These are phyloP conservation scores for Luehdorfia chinensis DNA, from an alignment of 1,140 invertebrate species.

Conservation along the genomic window DNA sequence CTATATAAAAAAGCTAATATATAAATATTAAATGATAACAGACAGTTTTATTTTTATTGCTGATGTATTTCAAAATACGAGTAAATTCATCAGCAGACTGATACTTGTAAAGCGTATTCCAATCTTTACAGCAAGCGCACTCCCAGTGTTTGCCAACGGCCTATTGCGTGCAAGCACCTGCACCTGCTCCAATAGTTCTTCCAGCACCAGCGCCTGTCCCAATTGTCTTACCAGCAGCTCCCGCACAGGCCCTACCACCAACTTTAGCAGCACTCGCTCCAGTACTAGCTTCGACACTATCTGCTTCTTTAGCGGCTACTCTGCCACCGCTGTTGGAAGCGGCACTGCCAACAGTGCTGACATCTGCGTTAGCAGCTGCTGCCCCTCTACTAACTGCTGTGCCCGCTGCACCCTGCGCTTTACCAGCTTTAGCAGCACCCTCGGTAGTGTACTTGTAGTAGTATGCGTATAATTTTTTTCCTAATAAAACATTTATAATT, in stretches of 20 bases:
- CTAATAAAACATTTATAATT: too few species aligned
- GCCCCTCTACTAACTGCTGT: constrained; percentile 28
- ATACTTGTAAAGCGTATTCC: too few species aligned
- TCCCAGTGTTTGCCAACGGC: constrained; percentile 30
- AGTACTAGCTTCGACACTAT: constrained; percentile 32
- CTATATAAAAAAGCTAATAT: too few species aligned
- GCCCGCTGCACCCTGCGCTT: constrained; percentile 7
- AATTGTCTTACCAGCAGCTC: constrained; percentile 12
- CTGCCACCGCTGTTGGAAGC: constrained; percentile 37
- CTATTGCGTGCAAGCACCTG: constrained; percentile 2
- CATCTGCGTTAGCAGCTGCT: constrained; percentile 33
- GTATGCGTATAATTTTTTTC: too few species aligned
- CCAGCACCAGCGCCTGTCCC: constrained; percentile 6
- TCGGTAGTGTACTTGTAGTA: constrained; percentile 9
- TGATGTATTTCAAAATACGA: too few species aligned
- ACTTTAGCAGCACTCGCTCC: constrained; percentile 22
- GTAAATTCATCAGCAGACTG: too few species aligned
- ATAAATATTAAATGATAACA: too few species aligned
- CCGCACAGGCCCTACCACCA: constrained; percentile 1
- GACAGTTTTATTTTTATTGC: too few species aligned
- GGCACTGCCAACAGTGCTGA: constrained; percentile 36
- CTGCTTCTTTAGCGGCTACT: constrained; percentile 34
- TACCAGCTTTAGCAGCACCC: background rate
- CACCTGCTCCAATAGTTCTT: constrained; percentile 4
- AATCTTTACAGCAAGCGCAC: constrained; percentile 30